A percentile compares a stretch with the other conserved stretches of the same genome.
phyloP scores from a whole-genome alignment of 2,113 vertebrate species.

The Cathartes aura region DNA sequence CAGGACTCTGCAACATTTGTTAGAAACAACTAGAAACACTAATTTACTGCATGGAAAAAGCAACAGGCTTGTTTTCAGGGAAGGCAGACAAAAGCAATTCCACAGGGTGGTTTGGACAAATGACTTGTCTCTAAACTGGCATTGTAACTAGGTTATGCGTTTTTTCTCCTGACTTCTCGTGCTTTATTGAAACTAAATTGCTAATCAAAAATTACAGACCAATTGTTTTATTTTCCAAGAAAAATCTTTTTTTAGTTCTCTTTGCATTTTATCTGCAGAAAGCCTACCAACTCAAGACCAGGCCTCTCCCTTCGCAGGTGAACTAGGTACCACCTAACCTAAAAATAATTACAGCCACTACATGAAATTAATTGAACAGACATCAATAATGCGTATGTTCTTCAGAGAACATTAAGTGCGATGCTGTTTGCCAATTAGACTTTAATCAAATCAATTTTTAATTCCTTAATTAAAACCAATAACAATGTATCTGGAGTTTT shows the following conservation, averaged over 20 bases:
- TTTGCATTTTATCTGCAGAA: slow-evolving; percentile 84
- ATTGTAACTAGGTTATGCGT: not conserved
- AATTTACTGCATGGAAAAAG: not conserved
- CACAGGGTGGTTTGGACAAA: not conserved
- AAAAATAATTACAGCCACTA: slow-evolving; percentile 43
- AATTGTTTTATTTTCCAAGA: not conserved
- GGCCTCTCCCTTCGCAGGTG: slow-evolving; percentile 78
- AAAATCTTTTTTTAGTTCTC: slow-evolving; percentile 29
- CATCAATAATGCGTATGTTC: slow-evolving; percentile 34
- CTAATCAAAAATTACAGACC: not conserved
- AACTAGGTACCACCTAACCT: slow-evolving; percentile 73
- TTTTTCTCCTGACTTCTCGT: not conserved
- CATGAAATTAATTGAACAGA: slow-evolving; percentile 25
- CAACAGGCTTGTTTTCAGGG: not conserved
- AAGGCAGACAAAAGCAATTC: not conserved
- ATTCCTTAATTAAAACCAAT: slow-evolving; percentile 18
- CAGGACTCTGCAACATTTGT: not conserved
- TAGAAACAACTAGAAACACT: not conserved
- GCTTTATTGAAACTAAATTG: not conserved
- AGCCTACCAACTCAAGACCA: slow-evolving; percentile 76
- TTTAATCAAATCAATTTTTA: slow-evolving; percentile 55
- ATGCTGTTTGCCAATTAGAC: slow-evolving; percentile 15
- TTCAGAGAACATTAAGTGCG: not conserved
- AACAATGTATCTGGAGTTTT: slow-evolving; percentile 52
- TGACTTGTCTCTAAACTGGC: not conserved